Base-by-base conservation (phyloP, 2,888 invertebrate genomes). In the Thalpophila matura region DNA sequence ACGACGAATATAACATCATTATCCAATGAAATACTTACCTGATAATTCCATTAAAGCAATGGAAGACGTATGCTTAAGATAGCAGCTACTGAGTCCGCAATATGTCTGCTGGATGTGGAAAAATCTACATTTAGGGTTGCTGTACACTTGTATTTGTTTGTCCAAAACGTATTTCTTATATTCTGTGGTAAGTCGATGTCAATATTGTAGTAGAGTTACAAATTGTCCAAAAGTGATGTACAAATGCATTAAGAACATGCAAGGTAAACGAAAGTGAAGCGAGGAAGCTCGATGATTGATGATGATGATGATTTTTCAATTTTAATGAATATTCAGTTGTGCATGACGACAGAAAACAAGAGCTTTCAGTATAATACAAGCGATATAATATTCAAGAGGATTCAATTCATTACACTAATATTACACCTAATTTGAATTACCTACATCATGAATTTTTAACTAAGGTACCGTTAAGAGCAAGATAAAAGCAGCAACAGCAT, bases 1-100 rank as follows among this genome's bases (percentile, higher is more conserved):
- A 51, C 62, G 40, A 67, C 43, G 65, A 64, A 67, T 66, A 46
- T 68, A 77, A 77, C 73, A 74, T 79, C 77, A 81, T 83, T 82
- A 82, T 74, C 78, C 68, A 74, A 78, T 79, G 65, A 76, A 73
- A 74, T 72, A 79, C 51, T 29, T 69, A 67, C 70, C 75, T 61
- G 84, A 82, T 82, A 85, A 72, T 77, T 84, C 83, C 87, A 87
- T 87, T 86, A 86, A 80, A 76, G 67, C 72, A 79, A 81, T 74
- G 74, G 65, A 82, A 80, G 74, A 85, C 78, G 73, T 70, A 82
- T 66, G 77, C 43, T 14, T 24, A 24, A 51, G 83, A 84, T 84
- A 84, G 68, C 58, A 38, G n/a, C 56, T 59, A 22, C 60, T 64
- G 58, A 68, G 72, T 73, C 71, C 50, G 68, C 77, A 65, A 73